These are phyloP conservation scores for Tetramorium simillimum DNA, from an alignment of 1,140 invertebrate species.

Conservation along the genomic window DNA sequence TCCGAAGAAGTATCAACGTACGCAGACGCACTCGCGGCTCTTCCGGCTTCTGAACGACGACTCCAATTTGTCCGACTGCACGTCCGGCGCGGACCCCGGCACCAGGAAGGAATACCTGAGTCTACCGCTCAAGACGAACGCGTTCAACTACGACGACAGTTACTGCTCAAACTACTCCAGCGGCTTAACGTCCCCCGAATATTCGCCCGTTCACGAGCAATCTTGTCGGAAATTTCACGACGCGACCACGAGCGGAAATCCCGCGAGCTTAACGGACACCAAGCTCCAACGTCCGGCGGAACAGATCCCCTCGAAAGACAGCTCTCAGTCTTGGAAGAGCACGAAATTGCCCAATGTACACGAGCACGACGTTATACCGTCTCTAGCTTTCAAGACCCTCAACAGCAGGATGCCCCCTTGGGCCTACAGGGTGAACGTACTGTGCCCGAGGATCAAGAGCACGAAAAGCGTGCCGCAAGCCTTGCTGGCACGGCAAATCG, in stretches of 20 bases:
- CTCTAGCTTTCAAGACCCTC: slow-evolving; percentile 84
- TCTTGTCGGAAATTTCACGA: slow-evolving; percentile 72
- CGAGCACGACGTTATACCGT: slow-evolving; percentile 84
- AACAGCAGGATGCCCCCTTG: slow-evolving; percentile 76
- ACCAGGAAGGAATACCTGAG: slow-evolving; percentile 65
- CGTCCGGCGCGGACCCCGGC: slow-evolving; percentile 67
- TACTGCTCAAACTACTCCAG: slow-evolving; percentile 76
- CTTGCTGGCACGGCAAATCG: slow-evolving; percentile 62
- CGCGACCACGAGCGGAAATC: slow-evolving; percentile 66
- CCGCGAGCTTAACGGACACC: slow-evolving; percentile 79
- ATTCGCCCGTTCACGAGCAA: slow-evolving; percentile 75
- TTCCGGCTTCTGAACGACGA: slow-evolving; percentile 89
- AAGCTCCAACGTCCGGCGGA: slow-evolving; percentile 72
- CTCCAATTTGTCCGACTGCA: slow-evolving; percentile 75
- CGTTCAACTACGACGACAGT: slow-evolving; percentile 75
- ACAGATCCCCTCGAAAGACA: slow-evolving; percentile 83
- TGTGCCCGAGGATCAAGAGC: slow-evolving; percentile 87
- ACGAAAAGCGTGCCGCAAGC: slow-evolving; percentile 86
- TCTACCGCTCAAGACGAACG: slow-evolving; percentile 67
- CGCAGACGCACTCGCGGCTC: slow-evolving; percentile 90
- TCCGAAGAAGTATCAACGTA: slow-evolving; percentile 88
- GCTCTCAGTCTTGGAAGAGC: slow-evolving; percentile 86
- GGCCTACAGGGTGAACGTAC: slow-evolving; percentile 80
- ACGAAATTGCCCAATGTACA: slow-evolving; percentile 75
- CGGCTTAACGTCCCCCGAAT: slow-evolving; percentile 80